Percentiles rank a stretch among this genome's conserved stretches.
Conservation (phyloP, 1,140 invertebrate species). For the Trichonephila clavipes region DNA sequence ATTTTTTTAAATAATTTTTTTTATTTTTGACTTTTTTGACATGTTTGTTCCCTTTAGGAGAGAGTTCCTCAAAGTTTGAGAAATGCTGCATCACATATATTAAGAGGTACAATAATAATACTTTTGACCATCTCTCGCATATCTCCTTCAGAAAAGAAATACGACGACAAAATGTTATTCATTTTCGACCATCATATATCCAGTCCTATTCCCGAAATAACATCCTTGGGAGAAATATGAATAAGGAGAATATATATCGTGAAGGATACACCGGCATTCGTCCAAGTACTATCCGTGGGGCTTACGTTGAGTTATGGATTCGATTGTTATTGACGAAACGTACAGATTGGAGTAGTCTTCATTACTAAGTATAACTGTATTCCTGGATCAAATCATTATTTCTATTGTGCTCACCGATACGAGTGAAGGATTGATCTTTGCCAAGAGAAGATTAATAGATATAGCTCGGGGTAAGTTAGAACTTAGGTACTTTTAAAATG, state of each 20-base stretch:
- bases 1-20: too few relatives aligned
- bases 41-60: too few relatives aligned
- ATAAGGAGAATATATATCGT: not conserved
- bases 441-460: too few relatives aligned
- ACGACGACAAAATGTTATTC: not conserved
- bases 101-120: too few relatives aligned
- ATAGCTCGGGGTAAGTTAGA: too few relatives aligned
- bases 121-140: too few relatives aligned
- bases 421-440: not conserved
- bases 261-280: too few relatives aligned
- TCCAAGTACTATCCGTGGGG: not conserved
- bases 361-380: not conserved
- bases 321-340: slow-evolving; percentile 1
- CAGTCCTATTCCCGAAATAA: not conserved
- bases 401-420: not conserved
- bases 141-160: too few relatives aligned
- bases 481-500: too few relatives aligned
- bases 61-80: too few relatives aligned
- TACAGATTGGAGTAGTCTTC: not conserved
- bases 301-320: not conserved
- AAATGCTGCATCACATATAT: too few relatives aligned
- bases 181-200: not conserved
- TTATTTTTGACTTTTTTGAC: too few relatives aligned
- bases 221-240: not conserved
- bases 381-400: not conserved